Conservation (phyloP, 2,113 vertebrate genomes). For the Leuciscus idus region DNA sequence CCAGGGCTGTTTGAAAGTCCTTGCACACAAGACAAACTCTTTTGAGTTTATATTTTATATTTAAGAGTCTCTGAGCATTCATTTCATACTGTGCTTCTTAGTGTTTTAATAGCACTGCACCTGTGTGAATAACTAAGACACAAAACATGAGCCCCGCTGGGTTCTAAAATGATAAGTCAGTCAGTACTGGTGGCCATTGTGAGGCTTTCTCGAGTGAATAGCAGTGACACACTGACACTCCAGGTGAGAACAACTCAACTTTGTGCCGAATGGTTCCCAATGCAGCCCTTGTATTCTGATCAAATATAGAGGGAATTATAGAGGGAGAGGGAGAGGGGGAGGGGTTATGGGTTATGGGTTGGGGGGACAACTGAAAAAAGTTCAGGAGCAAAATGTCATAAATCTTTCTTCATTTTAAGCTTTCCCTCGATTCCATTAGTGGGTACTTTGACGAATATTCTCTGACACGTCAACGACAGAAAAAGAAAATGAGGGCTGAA, state of each 20-base stretch:
- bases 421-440: constrained; percentile 43
- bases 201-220: background rate
- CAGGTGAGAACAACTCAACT: background rate
- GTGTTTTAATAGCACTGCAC: background rate
- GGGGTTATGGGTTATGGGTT: too few relatives aligned
- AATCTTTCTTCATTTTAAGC: constrained; percentile 30
- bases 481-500: constrained; percentile 28
- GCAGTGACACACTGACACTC: background rate
- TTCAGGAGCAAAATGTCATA: constrained; percentile 43
- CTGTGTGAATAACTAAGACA: background rate
- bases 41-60: background rate
- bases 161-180: background rate
- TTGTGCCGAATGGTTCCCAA: background rate
- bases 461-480: constrained; percentile 25
- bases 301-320: constrained; percentile 7
- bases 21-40: background rate
- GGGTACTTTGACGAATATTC: constrained; percentile 40
- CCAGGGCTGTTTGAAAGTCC: background rate
- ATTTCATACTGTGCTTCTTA: background rate
- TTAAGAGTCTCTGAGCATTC: background rate
- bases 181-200: background rate
- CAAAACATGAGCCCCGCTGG: background rate
- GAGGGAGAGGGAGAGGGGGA: too few relatives aligned
- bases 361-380: background rate
- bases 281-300: background rate